A percentile compares a stretch with the other conserved stretches of the same genome.
Conservation (phyloP, 2,113 vertebrate genomes). For the Hippocampus guttulatus region DNA sequence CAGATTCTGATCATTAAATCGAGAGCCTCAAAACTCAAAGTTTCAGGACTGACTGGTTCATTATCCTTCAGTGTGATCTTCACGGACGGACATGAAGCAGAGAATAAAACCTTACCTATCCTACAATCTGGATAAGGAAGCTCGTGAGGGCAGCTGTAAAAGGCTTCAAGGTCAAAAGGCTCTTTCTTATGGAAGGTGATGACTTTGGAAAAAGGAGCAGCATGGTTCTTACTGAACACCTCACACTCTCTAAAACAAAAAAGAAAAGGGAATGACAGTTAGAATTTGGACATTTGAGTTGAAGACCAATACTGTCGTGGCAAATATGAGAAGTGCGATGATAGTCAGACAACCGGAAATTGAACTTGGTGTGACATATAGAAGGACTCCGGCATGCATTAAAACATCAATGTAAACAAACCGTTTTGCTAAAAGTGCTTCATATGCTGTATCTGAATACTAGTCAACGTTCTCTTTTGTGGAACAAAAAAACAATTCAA, state of each 20-base stretch:
- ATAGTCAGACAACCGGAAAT: too few species aligned
- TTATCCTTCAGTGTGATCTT: not conserved
- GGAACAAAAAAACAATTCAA: too few species aligned
- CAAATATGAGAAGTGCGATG: not conserved
- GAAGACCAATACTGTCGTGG: not conserved
- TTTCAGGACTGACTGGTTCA: not conserved
- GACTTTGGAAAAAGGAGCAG: slow-evolving; percentile 93
- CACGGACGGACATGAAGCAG: not conserved
- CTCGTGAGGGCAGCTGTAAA: slow-evolving; percentile 85
- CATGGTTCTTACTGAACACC: slow-evolving; percentile 90
- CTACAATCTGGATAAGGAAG: slow-evolving; percentile 87
- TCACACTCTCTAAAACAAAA: slow-evolving; percentile 83
- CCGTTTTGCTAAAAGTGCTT: too few species aligned
- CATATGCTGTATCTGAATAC: too few species aligned
- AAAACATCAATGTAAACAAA: too few species aligned
- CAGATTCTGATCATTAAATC: not conserved
- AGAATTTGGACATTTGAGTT: not conserved
- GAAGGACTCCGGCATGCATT: too few species aligned
- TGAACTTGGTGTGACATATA: too few species aligned
- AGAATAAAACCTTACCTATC: slow-evolving; percentile 78
- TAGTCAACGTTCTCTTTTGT: too few species aligned
- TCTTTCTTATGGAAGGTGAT: slow-evolving; percentile 98
- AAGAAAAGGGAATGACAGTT: slow-evolving; percentile 25
- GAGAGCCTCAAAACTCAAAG: not conserved
- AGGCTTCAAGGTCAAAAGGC: slow-evolving; percentile 91